phyloP scores from a whole-genome alignment of 2,113 vertebrate species.

The Aegithalos caudatus region DNA sequence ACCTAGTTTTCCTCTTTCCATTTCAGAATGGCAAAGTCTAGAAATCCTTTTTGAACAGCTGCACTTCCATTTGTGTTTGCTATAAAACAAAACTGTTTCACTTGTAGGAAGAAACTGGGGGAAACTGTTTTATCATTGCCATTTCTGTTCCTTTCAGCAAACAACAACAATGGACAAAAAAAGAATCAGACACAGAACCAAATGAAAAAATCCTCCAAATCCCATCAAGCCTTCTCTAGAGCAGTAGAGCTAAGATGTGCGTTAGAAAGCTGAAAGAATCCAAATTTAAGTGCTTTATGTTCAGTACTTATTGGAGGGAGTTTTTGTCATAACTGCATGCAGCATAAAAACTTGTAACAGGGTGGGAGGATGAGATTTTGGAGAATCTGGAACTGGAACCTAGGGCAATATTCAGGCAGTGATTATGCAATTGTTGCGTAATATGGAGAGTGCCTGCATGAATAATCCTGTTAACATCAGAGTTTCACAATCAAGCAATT shows the following conservation, averaged over 20 bases:
- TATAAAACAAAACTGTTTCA: conserved; percentile 1
- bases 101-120: background rate
- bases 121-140: background rate
- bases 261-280: background rate
- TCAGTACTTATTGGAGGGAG: background rate
- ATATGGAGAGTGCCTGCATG: background rate
- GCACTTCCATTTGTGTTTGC: conserved; percentile 21
- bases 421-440: conserved; percentile 42
- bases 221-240: background rate
- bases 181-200: background rate
- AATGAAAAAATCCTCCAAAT: background rate
- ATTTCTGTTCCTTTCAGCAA: background rate
- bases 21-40: background rate
- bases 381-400: conserved; percentile 21
- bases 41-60: conserved; percentile 3
- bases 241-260: background rate
- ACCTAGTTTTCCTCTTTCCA: background rate
- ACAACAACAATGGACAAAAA: background rate
- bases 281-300: background rate
- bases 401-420: background rate
- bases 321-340: background rate
- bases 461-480: conserved; percentile 23
- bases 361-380: background rate
- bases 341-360: background rate
- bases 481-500: background rate